Evolutionary conservation across 1,140 invertebrate genomes (phyloP).

Genomic region (Drosophila rufa): DNA sequence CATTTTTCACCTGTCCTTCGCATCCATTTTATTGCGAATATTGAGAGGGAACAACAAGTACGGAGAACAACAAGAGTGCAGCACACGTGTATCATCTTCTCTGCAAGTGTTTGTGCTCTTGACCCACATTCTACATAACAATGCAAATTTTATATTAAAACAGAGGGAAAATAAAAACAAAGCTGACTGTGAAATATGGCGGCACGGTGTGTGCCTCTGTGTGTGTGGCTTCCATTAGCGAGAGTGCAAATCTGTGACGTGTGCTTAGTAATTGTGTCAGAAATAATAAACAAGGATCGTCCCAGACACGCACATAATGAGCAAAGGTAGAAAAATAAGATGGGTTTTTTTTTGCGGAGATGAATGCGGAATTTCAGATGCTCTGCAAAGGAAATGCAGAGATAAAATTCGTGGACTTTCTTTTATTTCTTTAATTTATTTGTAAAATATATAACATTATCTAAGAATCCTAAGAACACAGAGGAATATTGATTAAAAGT

Average conservation of each 20-base stretch:
- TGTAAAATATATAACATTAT: too few relatives aligned
- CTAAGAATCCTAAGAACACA: too few relatives aligned
- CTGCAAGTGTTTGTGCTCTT: constrained; percentile 50
- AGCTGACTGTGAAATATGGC: constrained; percentile 32
- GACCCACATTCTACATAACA: constrained; percentile 71
- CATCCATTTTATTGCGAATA: constrained; percentile 59
- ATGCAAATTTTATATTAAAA: constrained; percentile 77
- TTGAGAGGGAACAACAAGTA: constrained; percentile 39
- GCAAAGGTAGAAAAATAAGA: constrained; percentile 22
- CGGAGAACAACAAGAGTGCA: constrained; percentile 6
- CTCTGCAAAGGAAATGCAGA: background rate
- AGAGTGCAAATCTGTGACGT: constrained; percentile 72
- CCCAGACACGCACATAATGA: constrained; percentile 65
- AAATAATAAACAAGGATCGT: constrained; percentile 49
- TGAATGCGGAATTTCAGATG: background rate
- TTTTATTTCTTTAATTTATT: too few relatives aligned
- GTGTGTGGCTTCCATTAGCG: constrained; percentile 56
- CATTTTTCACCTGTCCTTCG: constrained; percentile 44
- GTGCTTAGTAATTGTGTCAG: constrained; percentile 78
- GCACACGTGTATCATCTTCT: constrained; percentile 47
- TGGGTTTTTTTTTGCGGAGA: background rate
- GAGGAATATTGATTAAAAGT: too few relatives aligned
- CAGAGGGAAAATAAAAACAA: constrained; percentile 58
- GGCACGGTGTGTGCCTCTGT: constrained; percentile 7
- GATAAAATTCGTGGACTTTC: too few relatives aligned